Evolutionary conservation across 2,888 invertebrate genomes (phyloP), one percentile per base, ranked within the genome.

Genomic region (Dione vanillae): DNA sequence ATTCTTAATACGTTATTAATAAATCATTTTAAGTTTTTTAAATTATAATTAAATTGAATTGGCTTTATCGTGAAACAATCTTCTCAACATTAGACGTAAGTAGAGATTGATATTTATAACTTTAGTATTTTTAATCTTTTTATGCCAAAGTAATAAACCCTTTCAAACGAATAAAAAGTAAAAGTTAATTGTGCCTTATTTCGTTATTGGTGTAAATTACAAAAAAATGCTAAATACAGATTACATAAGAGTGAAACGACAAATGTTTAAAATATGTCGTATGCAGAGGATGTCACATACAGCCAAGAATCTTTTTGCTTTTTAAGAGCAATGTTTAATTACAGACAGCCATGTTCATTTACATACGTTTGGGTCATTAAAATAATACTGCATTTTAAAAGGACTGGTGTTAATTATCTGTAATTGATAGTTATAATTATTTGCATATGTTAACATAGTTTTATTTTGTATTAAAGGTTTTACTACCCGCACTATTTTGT

Each of bases 261-360:
- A 41, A 75, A 71, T 61, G 72, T 71, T 78, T 64, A 71, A 74
- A 77, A 78, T 74, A 82, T 81, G 80, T 78, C 73, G 78, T 76
- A 76, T 80, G 77, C 66, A 76, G 71, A 76, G 75, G 71, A 75
- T 68, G 69, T 75, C 66, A 74, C 70, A 51, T 52, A 70, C 61
- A 56, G 47, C 12, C 52, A 40, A 68, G 27, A 70, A 62, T 56
- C 45, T 47, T 27, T 45, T 59, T 58, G 19, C 65, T 14, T 40
- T 47, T 67, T 41, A 56, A 62, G 40, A 58, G 45, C 47, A 40
- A 37, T 6, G 16, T 56, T 37, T 64, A 58, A 67, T 69, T 65
- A 64, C 69, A 69, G 64, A 64, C 19, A 35, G 16, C 66, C 52
- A 73, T 69, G 64, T 58, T 67, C 41, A 65, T 65, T 69, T 66